A percentile compares a stretch with the other conserved stretches of the same genome.
phyloP scores from a whole-genome alignment of 2,888 invertebrate genomes.

The Dione vanillae region DNA sequence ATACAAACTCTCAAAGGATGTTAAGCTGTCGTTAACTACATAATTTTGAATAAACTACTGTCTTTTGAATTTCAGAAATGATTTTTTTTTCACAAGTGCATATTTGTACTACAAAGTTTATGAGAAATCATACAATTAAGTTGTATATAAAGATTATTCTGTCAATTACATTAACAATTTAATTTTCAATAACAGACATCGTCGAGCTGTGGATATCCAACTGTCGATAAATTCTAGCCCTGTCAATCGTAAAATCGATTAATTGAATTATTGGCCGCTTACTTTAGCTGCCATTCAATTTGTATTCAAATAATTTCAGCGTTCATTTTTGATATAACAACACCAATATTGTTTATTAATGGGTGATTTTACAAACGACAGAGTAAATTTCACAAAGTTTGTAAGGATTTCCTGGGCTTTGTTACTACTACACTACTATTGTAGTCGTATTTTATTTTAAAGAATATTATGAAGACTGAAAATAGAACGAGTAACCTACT shows the following conservation, averaged over 20 bases:
- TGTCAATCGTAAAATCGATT: constrained; percentile 32
- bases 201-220: constrained; percentile 18
- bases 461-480: too few species aligned
- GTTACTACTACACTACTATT: too few species aligned
- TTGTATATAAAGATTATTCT: background rate
- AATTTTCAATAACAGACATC: constrained; percentile 24
- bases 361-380: background rate
- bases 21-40: too few species aligned
- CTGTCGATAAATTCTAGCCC: constrained; percentile 29
- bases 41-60: too few species aligned
- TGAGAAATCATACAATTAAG: background rate
- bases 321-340: background rate
- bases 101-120: too few species aligned
- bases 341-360: background rate
- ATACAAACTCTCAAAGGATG: too few species aligned
- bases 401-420: too few species aligned
- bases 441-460: too few species aligned
- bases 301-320: constrained; percentile 1
- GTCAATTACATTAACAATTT: constrained; percentile 13
- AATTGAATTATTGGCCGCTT: constrained; percentile 25
- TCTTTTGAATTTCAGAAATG: too few species aligned
- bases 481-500: background rate
- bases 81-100: too few species aligned
- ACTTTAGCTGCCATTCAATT: background rate
- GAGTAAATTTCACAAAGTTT: background rate